phyloP scores from a whole-genome alignment of 2,113 vertebrate species.

The Oncorhynchus mykiss region DNA sequence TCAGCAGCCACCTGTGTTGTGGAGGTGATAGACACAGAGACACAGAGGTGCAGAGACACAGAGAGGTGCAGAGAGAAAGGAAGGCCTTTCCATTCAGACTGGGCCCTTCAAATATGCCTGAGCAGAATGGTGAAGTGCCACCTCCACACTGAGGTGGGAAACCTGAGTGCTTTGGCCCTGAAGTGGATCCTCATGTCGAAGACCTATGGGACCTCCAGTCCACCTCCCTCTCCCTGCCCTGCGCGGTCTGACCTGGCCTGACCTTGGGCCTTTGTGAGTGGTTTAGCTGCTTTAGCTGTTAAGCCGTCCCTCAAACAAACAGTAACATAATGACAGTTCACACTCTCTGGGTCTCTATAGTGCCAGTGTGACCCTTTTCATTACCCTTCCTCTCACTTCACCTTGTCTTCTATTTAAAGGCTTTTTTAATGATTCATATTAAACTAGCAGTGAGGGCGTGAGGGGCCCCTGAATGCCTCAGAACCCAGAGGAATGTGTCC shows the following conservation, averaged over 20 bases:
- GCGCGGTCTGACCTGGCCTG: constrained; percentile 44
- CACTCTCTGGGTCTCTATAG: constrained; percentile 49
- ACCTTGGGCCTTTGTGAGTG: constrained; percentile 67
- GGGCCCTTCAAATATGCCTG: constrained; percentile 54
- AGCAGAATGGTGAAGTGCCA: constrained; percentile 46
- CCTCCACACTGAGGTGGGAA: constrained; percentile 41
- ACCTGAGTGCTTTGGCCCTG: constrained; percentile 44
- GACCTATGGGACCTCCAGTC: constrained; percentile 45
- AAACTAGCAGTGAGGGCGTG: constrained; percentile 38
- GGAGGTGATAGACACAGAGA: constrained; percentile 22
- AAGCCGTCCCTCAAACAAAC: constrained; percentile 74
- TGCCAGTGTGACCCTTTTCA: constrained; percentile 9
- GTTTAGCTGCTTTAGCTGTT: constrained; percentile 69
- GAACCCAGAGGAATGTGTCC: constrained; percentile 30
- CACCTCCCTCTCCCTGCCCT: constrained; percentile 13
- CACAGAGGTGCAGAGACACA: constrained; percentile 40
- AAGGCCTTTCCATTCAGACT: constrained; percentile 38
- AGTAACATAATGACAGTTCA: constrained; percentile 79
- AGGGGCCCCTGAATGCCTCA: constrained; percentile 47
- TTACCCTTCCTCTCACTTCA: constrained; percentile 12
- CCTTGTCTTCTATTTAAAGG: constrained; percentile 27
- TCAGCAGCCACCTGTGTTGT: constrained; percentile 33
- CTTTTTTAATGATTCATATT: constrained; percentile 69
- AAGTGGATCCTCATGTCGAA: constrained; percentile 70
- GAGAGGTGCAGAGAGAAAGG: constrained; percentile 36